A percentile compares a stretch with the other conserved stretches of the same genome.
These are phyloP conservation scores for Pedetes capensis DNA, from an alignment of 2,113 vertebrate species.

Conservation along the genomic window DNA sequence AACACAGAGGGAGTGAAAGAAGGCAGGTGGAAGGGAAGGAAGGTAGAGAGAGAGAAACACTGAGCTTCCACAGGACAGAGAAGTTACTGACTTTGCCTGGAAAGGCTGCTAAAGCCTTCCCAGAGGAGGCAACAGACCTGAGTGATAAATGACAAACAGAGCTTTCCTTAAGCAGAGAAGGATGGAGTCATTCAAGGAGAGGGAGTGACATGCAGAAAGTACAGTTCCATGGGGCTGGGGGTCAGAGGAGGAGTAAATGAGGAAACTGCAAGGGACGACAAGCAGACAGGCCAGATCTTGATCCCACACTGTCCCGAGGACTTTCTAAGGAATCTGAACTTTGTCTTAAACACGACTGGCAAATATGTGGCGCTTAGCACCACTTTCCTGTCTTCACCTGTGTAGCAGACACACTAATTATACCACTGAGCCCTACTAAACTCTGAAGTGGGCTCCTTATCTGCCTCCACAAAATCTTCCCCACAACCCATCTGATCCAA, in stretches of 20 bases:
- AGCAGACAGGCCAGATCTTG: background rate
- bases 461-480: background rate
- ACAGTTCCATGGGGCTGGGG: background rate
- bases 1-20: too few relatives aligned
- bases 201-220: background rate
- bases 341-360: background rate
- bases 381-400: background rate
- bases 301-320: background rate
- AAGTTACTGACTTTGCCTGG: background rate
- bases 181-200: background rate
- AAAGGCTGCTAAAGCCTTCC: background rate
- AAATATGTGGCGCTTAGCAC: background rate
- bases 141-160: background rate
- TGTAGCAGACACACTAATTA: background rate
- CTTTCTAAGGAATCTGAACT: constrained; percentile 21
- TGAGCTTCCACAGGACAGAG: background rate
- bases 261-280: background rate
- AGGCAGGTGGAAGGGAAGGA: background rate
- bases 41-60: background rate
- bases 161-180: background rate
- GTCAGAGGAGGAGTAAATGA: background rate
- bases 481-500: background rate
- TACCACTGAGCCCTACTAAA: background rate
- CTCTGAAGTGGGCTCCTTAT: background rate
- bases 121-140: background rate